Conservation (phyloP, 2,797 vertebrate genomes). For the Sebastes paucispinis region DNA sequence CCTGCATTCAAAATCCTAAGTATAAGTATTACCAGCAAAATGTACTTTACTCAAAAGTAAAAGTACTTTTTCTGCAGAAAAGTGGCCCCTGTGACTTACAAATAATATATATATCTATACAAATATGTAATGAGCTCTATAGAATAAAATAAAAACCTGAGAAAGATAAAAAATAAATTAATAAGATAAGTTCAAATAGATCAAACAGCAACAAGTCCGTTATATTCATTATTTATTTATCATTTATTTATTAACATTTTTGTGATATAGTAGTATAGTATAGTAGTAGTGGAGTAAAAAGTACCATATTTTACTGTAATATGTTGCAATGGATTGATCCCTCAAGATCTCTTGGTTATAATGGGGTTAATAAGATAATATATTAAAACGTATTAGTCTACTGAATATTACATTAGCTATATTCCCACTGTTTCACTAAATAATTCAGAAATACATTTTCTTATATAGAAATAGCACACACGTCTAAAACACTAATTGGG, state of each 20-base stretch:
- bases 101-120: no score
- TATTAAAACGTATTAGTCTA: background rate
- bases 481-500: no score
- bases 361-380: background rate
- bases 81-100: background rate
- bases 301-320: no score
- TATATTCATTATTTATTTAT: no score
- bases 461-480: background rate
- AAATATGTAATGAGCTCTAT: no score
- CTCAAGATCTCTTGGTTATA: background rate
- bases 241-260: no score
- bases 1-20: background rate
- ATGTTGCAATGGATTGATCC: background rate
- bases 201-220: no score
- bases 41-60: background rate
- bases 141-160: no score
- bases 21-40: background rate
- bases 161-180: no score
- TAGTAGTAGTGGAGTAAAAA: no score
- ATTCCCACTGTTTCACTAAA: background rate
- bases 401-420: background rate
- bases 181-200: no score
- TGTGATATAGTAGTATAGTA: no score
- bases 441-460: background rate
- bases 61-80: background rate